phyloP scores from a whole-genome alignment of 2,888 invertebrate species.

The Drosophila falleni region DNA sequence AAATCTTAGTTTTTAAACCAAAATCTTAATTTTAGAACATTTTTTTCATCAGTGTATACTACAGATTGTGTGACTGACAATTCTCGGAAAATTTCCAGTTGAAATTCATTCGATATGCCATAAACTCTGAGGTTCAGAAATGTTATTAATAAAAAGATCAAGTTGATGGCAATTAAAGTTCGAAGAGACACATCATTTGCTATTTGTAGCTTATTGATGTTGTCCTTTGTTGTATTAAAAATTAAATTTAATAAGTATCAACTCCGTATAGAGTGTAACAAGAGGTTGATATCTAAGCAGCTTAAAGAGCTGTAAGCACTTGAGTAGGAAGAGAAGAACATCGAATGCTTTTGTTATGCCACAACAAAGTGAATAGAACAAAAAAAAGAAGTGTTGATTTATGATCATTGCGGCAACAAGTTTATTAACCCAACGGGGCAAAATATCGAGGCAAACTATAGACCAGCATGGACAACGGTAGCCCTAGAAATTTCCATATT shows the following conservation, averaged over 20 bases:
- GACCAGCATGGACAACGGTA: constrained; percentile 18
- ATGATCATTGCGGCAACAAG: constrained; percentile 59
- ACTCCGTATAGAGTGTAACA: constrained; percentile 1
- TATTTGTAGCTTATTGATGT: neutral
- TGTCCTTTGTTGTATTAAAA: neutral
- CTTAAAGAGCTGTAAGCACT: constrained; percentile 39
- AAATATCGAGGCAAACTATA: constrained; percentile 10
- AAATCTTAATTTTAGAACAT: too few relatives aligned
- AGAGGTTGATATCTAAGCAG: constrained; percentile 12
- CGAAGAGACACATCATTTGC: neutral
- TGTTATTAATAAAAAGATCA: neutral
- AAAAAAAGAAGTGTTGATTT: constrained; percentile 69
- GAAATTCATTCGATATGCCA: constrained; percentile 1
- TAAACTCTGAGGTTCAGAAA: neutral
- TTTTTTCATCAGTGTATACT: too few relatives aligned
- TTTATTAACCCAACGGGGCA: constrained; percentile 65
- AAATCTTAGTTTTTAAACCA: too few relatives aligned
- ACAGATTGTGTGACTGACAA: neutral
- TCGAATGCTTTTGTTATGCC: constrained; percentile 45
- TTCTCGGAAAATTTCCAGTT: too few relatives aligned
- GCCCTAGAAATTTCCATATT: constrained; percentile 51
- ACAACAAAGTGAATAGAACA: constrained; percentile 44
- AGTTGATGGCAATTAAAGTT: neutral
- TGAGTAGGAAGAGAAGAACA: constrained; percentile 21
- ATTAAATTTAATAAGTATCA: constrained; percentile 23